phyloP scores from a whole-genome alignment of 2,797 vertebrate species.

The Pangasius larnaudii region DNA sequence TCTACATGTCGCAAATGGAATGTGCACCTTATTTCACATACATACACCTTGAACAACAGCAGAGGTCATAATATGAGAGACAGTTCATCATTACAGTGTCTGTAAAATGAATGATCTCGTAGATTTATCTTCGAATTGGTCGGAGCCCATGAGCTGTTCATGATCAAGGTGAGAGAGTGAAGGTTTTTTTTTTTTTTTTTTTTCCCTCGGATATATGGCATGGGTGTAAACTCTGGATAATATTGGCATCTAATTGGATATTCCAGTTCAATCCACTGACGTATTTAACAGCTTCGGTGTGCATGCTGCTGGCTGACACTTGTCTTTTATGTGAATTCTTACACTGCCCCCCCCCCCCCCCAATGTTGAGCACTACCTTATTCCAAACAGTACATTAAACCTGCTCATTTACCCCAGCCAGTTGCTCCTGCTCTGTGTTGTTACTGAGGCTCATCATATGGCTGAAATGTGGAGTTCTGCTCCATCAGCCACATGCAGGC shows the following conservation, averaged over 20 bases:
- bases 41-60: background rate
- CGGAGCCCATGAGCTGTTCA: background rate
- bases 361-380: background rate
- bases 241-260: background rate
- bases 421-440: background rate
- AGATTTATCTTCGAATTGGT: background rate
- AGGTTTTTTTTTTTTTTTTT: background rate
- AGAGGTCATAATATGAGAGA: background rate
- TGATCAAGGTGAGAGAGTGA: background rate
- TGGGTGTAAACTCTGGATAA: background rate
- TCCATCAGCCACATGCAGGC: conserved; percentile 17
- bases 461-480: conserved; percentile 8
- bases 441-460: conserved; percentile 12
- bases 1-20: background rate
- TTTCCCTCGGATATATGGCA: background rate
- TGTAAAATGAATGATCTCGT: background rate
- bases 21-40: background rate
- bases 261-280: too few species aligned
- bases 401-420: conserved; percentile 24
- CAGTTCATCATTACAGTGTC: background rate
- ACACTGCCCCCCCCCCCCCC: background rate
- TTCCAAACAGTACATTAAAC: conserved; percentile 28
- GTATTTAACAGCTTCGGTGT: background rate
- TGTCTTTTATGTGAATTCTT: background rate
- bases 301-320: background rate